phyloP scores from a whole-genome alignment of 2,888 invertebrate species.

The Xylota segnis region DNA sequence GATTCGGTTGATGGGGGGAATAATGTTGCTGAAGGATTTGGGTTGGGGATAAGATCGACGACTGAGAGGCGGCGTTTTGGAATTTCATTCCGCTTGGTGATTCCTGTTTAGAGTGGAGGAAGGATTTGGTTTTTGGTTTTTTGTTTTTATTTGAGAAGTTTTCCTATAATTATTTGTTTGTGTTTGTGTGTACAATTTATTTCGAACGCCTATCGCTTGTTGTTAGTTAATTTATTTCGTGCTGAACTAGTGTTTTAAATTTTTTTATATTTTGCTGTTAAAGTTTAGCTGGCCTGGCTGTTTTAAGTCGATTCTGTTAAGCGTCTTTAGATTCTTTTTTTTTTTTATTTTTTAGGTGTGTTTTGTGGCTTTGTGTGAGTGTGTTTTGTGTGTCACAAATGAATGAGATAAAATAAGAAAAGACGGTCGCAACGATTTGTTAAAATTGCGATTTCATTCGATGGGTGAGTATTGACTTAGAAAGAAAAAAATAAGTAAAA shows the following conservation, averaged over 20 bases:
- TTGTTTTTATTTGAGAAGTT: constrained; percentile 19
- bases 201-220: constrained; percentile 41
- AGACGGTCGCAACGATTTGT: constrained; percentile 28
- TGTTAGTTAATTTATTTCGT: constrained; percentile 53
- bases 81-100: constrained; percentile 80
- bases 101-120: constrained; percentile 80
- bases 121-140: constrained; percentile 45
- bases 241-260: constrained; percentile 50
- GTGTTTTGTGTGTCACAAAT: constrained; percentile 60
- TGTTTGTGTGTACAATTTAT: constrained; percentile 39
- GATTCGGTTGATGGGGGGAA: constrained; percentile 79
- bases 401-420: constrained; percentile 25
- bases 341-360: constrained; percentile 32
- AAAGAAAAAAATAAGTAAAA: constrained; percentile 17
- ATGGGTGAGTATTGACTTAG: constrained; percentile 29
- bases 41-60: constrained; percentile 81
- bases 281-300: constrained; percentile 47
- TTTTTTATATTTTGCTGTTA: constrained; percentile 42
- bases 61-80: constrained; percentile 77
- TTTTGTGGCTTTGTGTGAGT: constrained; percentile 31
- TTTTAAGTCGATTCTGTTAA: constrained; percentile 26
- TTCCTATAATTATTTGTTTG: constrained; percentile 7
- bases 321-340: constrained; percentile 26
- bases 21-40: constrained; percentile 80
- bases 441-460: constrained; percentile 46